Evolutionary conservation across 2,113 vertebrate species (phyloP).

Genomic region (Ciconia stormi): DNA sequence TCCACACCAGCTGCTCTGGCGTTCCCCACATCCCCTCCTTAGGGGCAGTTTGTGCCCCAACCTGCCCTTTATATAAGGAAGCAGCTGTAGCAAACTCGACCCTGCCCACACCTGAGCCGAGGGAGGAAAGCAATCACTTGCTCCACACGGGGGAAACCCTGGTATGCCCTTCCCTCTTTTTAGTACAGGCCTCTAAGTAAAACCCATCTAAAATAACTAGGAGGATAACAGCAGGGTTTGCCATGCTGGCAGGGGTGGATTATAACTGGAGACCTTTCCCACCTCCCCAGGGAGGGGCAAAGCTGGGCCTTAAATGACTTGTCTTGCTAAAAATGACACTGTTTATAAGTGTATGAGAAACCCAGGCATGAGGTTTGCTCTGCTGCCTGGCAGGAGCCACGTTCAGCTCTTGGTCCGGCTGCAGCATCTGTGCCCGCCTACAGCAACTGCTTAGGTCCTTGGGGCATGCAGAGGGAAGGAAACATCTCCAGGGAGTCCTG

Average conservation of each 20-base stretch:
- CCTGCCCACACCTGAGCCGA: conserved; percentile 16
- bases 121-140: not conserved
- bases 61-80: not conserved
- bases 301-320: not conserved
- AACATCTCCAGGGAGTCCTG: not conserved
- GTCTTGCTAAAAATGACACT: not conserved
- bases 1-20: not conserved
- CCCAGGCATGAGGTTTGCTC: not conserved
- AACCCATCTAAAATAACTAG: not conserved
- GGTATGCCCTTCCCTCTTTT: not conserved
- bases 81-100: not conserved
- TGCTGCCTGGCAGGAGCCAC: not conserved
- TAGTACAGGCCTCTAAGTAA: not conserved
- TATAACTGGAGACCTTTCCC: not conserved
- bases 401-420: not conserved
- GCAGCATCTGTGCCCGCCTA: not conserved
- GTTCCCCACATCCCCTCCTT: not conserved
- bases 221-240: not conserved
- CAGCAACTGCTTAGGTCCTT: not conserved
- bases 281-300: not conserved
- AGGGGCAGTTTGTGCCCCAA: not conserved
- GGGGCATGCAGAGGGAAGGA: not conserved
- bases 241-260: not conserved
- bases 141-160: not conserved
- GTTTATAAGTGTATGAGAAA: not conserved